phyloP scores from a whole-genome alignment of 2,113 vertebrate species.

The Todiramphus saurophagus region DNA sequence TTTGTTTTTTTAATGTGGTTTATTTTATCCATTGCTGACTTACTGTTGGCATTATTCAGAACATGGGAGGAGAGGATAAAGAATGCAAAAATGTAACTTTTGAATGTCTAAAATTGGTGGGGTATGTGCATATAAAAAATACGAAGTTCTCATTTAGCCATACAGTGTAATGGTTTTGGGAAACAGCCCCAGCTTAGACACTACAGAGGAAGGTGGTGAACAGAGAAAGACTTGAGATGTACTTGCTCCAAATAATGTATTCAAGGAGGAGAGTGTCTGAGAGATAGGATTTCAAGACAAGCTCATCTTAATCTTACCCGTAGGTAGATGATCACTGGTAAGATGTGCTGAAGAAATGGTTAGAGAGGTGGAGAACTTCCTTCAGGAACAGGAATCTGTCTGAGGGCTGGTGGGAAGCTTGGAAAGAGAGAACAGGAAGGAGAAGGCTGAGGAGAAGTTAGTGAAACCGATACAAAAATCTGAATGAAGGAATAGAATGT shows the following conservation, averaged over 20 bases:
- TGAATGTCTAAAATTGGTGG: not conserved
- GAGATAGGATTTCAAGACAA: not conserved
- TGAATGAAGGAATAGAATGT: not conserved
- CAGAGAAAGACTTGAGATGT: not conserved
- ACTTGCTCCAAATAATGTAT: not conserved
- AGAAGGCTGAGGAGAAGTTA: not conserved
- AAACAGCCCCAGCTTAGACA: not conserved
- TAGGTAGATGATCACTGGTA: not conserved
- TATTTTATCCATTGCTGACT: not conserved
- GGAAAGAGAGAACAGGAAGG: not conserved
- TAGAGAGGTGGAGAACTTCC: not conserved
- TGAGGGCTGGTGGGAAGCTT: not conserved
- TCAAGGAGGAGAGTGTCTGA: not conserved
- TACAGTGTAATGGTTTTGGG: not conserved
- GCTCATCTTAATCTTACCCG: not conserved
- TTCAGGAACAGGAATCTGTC: not conserved
- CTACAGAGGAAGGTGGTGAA: not conserved
- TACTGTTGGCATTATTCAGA: not conserved
- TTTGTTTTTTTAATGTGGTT: not conserved
- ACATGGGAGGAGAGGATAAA: not conserved
- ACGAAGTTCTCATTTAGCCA: not conserved
- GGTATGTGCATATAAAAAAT: not conserved
- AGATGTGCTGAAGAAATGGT: not conserved
- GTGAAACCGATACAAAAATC: not conserved
- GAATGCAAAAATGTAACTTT: not conserved